Percentiles rank a stretch among this genome's conserved stretches.
phyloP scores from a whole-genome alignment of 2,888 invertebrate genomes.

The Mimas tiliae region DNA sequence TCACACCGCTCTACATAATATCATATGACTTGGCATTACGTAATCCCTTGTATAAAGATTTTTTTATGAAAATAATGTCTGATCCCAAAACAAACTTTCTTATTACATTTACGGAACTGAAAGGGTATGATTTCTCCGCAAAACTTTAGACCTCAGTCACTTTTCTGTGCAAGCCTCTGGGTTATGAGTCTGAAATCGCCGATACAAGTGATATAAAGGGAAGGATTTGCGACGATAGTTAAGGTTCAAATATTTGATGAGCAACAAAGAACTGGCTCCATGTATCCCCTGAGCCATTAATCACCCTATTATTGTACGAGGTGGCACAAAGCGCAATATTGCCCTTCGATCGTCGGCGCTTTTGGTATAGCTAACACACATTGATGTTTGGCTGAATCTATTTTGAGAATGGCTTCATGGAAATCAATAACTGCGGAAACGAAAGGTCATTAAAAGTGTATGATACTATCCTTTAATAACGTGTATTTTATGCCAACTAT shows the following conservation, averaged over 20 bases:
- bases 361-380: conserved; percentile 61
- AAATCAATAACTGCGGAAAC: conserved; percentile 64
- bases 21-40: no score
- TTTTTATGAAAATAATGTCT: no score
- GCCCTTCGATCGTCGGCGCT: conserved; percentile 65
- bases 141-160: conserved; percentile 6
- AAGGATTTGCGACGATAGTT: conserved; percentile 61
- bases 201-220: conserved; percentile 65
- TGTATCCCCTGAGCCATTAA: conserved; percentile 78
- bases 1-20: no score
- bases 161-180: conserved; percentile 38
- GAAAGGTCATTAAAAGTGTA: conserved; percentile 5
- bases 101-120: conserved; percentile 4
- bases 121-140: conserved; percentile 1
- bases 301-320: conserved; percentile 77
- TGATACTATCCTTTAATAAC: not conserved
- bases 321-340: conserved; percentile 77
- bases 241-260: conserved; percentile 78
- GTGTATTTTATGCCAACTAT: not conserved
- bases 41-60: no score
- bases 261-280: conserved; percentile 77
- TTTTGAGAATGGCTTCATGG: conserved; percentile 75
- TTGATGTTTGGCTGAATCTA: conserved; percentile 53
- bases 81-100: no score
- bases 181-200: conserved; percentile 48